Evolutionary conservation across 2,888 invertebrate genomes (phyloP).

Genomic region (Anagyrus pseudococci): DNA sequence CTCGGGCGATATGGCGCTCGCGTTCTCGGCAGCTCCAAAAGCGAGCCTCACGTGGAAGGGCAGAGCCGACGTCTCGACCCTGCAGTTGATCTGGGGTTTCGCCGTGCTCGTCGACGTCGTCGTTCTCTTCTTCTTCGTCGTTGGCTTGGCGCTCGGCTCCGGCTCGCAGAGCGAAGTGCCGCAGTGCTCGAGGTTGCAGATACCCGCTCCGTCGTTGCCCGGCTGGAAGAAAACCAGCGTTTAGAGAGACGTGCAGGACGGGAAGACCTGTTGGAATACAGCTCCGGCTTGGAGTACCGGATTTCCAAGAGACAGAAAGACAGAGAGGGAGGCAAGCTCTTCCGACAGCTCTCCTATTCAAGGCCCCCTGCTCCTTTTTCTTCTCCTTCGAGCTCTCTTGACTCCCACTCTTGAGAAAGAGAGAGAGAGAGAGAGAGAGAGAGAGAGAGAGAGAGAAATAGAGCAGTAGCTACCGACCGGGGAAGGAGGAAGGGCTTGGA

Average conservation of each 20-base stretch:
- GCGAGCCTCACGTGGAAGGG: slow-evolving; percentile 82
- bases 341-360: no score
- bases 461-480: no score
- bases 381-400: no score
- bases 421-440: no score
- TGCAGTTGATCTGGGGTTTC: slow-evolving; percentile 62
- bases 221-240: slow-evolving; percentile 64
- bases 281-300: no score
- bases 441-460: no score
- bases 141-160: not conserved
- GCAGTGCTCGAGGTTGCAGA: slow-evolving; percentile 82
- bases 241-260: not conserved
- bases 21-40: slow-evolving; percentile 75
- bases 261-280: not conserved
- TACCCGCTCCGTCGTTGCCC: slow-evolving; percentile 67
- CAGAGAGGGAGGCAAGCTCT: no score
- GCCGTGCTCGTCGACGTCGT: not conserved
- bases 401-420: no score
- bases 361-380: no score
- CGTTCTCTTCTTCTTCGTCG: not conserved
- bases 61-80: slow-evolving; percentile 77
- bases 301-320: no score
- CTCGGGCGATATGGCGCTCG: slow-evolving; percentile 68
- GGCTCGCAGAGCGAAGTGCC: slow-evolving; percentile 73
- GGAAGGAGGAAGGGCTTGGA: no score